Evolutionary conservation across 2,888 invertebrate species (phyloP).

Genomic region (Phortica magna): DNA sequence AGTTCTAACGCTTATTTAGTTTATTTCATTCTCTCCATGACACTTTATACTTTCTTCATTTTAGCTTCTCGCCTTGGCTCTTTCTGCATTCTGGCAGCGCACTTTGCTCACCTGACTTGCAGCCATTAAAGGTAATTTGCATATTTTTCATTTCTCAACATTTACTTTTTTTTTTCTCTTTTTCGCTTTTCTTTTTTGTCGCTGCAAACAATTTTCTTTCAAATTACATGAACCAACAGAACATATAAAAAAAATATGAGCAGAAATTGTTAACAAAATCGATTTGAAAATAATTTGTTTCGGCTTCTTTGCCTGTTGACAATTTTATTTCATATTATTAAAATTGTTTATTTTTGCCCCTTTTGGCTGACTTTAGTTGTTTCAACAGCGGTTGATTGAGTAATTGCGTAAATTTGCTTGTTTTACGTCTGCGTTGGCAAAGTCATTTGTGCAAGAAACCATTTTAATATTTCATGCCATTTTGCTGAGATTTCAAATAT

Average conservation of each 20-base stretch:
- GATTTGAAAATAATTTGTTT: slow-evolving; percentile 34
- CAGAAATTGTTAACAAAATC: slow-evolving; percentile 28
- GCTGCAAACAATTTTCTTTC: slow-evolving; percentile 27
- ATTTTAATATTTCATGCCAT: neutral
- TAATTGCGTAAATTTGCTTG: too few species aligned
- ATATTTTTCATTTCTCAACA: slow-evolving; percentile 41
- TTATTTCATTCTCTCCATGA: neutral
- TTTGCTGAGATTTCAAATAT: neutral
- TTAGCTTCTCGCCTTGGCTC: slow-evolving; percentile 8
- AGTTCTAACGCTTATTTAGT: slow-evolving; percentile 32
- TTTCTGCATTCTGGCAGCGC: neutral
- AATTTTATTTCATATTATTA: slow-evolving; percentile 9
- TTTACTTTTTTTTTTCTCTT: neutral
- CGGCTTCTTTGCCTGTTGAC: slow-evolving; percentile 3
- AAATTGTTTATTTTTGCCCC: neutral
- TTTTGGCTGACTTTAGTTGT: neutral
- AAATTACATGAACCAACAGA: slow-evolving; percentile 22
- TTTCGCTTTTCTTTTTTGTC: slow-evolving; percentile 2
- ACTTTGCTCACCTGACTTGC: slow-evolving; percentile 48
- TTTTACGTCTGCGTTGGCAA: neutral
- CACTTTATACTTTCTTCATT: slow-evolving; percentile 11
- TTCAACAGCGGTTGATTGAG: too few species aligned
- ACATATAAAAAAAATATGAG: neutral
- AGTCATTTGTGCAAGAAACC: neutral
- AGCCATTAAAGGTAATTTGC: slow-evolving; percentile 59